These are phyloP conservation scores for Spongilla lacustris DNA, from an alignment of 37 sponge, comb jelly and placozoan genomes.

Conservation along the genomic window DNA sequence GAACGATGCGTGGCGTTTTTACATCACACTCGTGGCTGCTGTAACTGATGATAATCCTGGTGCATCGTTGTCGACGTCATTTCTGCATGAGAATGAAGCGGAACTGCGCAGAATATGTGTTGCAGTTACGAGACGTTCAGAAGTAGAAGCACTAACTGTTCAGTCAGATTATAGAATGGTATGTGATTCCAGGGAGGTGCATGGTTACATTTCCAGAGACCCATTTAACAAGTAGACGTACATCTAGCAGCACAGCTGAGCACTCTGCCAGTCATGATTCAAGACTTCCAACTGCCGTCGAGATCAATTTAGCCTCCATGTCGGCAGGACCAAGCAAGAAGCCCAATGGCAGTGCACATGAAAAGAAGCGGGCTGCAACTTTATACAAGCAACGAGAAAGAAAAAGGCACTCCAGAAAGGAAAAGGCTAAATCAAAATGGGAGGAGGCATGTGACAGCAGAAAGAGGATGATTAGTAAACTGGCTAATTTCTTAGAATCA, in stretches of 20 bases:
- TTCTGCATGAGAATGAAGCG: background rate
- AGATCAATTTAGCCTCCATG: background rate
- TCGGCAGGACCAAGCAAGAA: background rate
- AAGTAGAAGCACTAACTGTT: background rate
- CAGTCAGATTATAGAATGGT: background rate
- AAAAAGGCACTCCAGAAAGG: background rate
- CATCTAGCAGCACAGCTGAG: background rate
- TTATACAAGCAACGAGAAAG: background rate
- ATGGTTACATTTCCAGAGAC: background rate
- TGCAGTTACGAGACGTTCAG: background rate
- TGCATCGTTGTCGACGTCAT: background rate
- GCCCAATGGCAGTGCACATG: background rate
- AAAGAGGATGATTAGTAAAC: background rate
- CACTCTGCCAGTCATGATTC: background rate
- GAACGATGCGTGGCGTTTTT: background rate
- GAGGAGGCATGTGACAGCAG: background rate
- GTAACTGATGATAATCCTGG: background rate
- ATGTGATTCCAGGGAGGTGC: constrained; percentile 1
- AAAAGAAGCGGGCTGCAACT: background rate
- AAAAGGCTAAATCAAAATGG: background rate
- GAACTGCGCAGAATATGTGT: background rate
- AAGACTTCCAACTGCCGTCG: background rate
- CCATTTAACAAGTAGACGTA: background rate
- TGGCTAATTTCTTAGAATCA: background rate
- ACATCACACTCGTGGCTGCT: background rate